These are phyloP conservation scores for Sebastes steindachneri DNA, from an alignment of 2,797 vertebrate genomes.

Conservation along the genomic window DNA sequence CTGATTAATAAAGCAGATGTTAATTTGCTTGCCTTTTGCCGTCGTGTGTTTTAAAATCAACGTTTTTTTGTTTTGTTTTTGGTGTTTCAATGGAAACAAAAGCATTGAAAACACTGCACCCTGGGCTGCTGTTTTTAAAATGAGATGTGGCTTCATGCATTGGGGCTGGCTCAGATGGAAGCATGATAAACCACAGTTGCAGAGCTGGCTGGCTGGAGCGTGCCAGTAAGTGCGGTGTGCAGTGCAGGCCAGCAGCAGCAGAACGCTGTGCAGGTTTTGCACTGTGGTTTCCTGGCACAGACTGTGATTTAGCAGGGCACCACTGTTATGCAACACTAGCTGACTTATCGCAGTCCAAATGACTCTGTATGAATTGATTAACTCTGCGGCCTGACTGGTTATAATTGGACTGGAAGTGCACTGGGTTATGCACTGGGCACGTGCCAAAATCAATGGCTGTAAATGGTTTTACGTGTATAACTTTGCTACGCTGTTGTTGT, in stretches of 20 bases:
- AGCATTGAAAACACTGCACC: neutral
- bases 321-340: slow-evolving; percentile 70
- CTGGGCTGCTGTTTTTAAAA: slow-evolving; percentile 13
- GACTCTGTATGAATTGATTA: slow-evolving; percentile 76
- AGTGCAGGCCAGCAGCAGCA: slow-evolving; percentile 38
- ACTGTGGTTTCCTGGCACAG: slow-evolving; percentile 46
- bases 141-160: slow-evolving; percentile 11
- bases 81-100: neutral
- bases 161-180: neutral
- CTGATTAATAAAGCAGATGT: slow-evolving; percentile 33
- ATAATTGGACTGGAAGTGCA: slow-evolving; percentile 71
- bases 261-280: slow-evolving; percentile 50
- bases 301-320: slow-evolving; percentile 56
- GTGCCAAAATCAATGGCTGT: slow-evolving; percentile 70
- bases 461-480: slow-evolving; percentile 26
- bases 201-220: slow-evolving; percentile 27
- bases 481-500: slow-evolving; percentile 20
- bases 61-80: neutral
- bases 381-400: slow-evolving; percentile 56
- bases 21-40: slow-evolving; percentile 8
- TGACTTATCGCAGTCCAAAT: slow-evolving; percentile 68
- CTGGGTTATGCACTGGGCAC: slow-evolving; percentile 42
- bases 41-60: neutral
- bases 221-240: slow-evolving; percentile 5
- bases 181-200: slow-evolving; percentile 30